Base-by-base conservation (phyloP, 2,888 invertebrate species). In the Myopa tessellatipennis region DNA sequence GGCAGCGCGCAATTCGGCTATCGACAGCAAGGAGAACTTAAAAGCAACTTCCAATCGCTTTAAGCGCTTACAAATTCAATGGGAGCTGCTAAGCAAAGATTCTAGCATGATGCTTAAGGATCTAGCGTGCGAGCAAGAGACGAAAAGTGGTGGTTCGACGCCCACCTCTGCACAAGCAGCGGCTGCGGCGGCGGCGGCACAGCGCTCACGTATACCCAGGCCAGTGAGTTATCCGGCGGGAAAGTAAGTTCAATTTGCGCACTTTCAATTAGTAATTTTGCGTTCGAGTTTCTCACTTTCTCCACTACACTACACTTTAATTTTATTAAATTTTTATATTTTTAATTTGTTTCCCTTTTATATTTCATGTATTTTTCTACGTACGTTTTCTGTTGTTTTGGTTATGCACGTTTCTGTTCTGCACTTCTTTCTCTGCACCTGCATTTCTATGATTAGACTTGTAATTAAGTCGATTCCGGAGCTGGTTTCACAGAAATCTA, bases 151-250 rank as follows among this genome's bases (percentile, higher is more conserved):
- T 6, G 89, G 89, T 2, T 89, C 89, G 7, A 89, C 89, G 72
- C 89, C 89, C 63, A 89, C 89, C 65, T 86, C 88, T n/a, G 84
- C 85, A 65, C 81, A 82, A 79, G 79, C 80, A 10, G 77, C 80
- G 81, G 82, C 79, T 55, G 72, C 75, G n/a, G 83, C 75, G n/a
- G 83, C 85, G 10, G 81, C 87, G 12, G 85, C 86, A 26, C 86
- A 83, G 58, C 87, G 86, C 80, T 90, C 89, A 36, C 85, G 88
- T 80, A 90, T 90, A 83, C 89, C 89, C 40, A 84, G 89, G 26
- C 89, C 89, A 70, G 89, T 90, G 67, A 89, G 89, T 83, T 90
- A 89, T 82, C 89, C 89, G 61, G 88, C 89, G 76, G 87, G 89
- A 81, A 89, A 89, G 89, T 90, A 82, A 87, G 87, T 84, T 79